These are phyloP conservation scores for Cancer borealis DNA, from an alignment of 2,888 invertebrate genomes.

Conservation along the genomic window DNA sequence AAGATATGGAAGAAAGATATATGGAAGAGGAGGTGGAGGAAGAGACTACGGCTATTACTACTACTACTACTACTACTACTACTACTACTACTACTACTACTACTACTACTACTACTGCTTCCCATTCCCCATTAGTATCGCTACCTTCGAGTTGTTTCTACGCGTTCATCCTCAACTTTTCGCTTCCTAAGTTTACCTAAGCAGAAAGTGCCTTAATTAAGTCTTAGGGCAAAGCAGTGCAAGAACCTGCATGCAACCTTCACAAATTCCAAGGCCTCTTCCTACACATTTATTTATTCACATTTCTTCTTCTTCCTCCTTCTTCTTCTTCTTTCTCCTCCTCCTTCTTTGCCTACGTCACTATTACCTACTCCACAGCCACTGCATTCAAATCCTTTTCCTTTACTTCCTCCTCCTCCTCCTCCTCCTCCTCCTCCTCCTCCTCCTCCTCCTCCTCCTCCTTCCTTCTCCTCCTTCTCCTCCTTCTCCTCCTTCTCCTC, in stretches of 20 bases:
- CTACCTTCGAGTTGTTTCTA: background rate
- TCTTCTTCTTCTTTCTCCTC: background rate
- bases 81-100: background rate
- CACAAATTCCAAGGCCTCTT: background rate
- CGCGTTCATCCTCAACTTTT: background rate
- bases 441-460: background rate
- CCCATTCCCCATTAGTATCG: background rate
- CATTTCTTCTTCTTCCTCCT: background rate
- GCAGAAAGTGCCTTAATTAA: constrained; percentile 8
- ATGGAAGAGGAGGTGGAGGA: background rate
- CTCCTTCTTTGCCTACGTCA: background rate
- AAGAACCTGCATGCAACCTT: background rate
- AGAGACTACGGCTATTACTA: constrained; percentile 11
- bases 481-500: background rate
- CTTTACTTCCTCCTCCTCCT: background rate
- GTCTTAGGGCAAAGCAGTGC: background rate
- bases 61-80: constrained; percentile 10
- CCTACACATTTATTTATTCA: background rate
- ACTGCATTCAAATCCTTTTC: background rate
- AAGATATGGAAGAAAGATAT: background rate
- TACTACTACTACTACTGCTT: background rate
- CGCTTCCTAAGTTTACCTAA: background rate
- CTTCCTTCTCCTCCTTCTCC: background rate
- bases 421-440: background rate
- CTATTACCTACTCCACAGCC: background rate